Percentiles rank a stretch among this genome's conserved stretches.
Conservation (phyloP, 2,888 invertebrate species). For the Melinaea menophilus region DNA sequence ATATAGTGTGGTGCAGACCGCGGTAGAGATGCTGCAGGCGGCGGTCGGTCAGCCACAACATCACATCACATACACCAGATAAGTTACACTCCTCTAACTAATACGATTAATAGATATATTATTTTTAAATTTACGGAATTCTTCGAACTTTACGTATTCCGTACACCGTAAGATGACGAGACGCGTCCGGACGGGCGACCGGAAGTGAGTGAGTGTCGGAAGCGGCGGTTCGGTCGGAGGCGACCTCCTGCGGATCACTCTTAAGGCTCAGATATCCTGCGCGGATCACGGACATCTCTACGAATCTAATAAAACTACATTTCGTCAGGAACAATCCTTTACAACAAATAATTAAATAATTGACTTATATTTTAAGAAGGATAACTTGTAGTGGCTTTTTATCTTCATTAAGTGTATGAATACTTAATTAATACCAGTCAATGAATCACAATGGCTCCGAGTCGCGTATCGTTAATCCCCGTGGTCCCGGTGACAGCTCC, state of each 20-base stretch:
- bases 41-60: slow-evolving; percentile 67
- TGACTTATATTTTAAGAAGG: too few relatives aligned
- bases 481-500: too few relatives aligned
- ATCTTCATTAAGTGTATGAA: too few relatives aligned
- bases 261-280: slow-evolving; percentile 6
- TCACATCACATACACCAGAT: slow-evolving; percentile 31
- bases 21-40: slow-evolving; percentile 65
- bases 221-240: slow-evolving; percentile 22
- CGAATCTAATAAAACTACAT: too few relatives aligned
- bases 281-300: slow-evolving; percentile 9
- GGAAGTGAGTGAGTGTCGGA: slow-evolving; percentile 59
- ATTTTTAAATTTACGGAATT: background rate
- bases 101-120: background rate
- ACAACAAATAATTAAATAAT: too few relatives aligned
- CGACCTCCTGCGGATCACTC: slow-evolving; percentile 28
- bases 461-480: too few relatives aligned
- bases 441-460: too few relatives aligned
- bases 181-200: slow-evolving; percentile 65
- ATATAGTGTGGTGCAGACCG: slow-evolving; percentile 38
- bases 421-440: too few relatives aligned
- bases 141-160: background rate
- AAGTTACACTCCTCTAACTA: too few relatives aligned
- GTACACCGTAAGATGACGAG: slow-evolving; percentile 42
- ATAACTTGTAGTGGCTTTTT: too few relatives aligned
- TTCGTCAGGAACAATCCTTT: too few relatives aligned